A percentile compares a stretch with the other conserved stretches of the same genome.
Conservation (phyloP, 92 coral and sea anemone genomes). For the Palythoa caribaeorum region DNA sequence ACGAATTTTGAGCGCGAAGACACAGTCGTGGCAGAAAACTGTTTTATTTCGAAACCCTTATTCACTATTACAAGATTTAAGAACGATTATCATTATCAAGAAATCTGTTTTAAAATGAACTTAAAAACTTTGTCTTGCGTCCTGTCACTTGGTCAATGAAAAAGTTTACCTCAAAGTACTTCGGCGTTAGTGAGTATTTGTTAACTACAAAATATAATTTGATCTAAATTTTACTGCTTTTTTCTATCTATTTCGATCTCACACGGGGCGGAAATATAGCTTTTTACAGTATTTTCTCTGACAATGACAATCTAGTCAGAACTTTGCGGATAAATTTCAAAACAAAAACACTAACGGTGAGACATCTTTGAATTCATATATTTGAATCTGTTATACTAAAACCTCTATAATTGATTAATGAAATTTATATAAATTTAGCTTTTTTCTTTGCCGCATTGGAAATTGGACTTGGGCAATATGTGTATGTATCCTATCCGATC, state of each 20-base stretch:
- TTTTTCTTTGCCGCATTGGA: conserved; percentile 36
- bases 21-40: background rate
- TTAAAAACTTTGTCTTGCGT: background rate
- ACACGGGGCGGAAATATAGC: conserved; percentile 7
- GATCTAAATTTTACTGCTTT: conserved; percentile 20
- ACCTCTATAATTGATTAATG: conserved; percentile 45
- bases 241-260: conserved; percentile 14
- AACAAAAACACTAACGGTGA: background rate
- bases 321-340: background rate
- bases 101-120: background rate
- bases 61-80: background rate
- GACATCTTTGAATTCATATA: conserved; percentile 1
- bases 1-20: background rate
- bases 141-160: background rate
- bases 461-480: conserved; percentile 6
- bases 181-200: conserved; percentile 13
- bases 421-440: conserved; percentile 38
- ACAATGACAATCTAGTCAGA: background rate
- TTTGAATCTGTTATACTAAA: conserved; percentile 25
- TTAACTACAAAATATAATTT: conserved; percentile 34
- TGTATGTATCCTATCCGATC: conserved; percentile 29
- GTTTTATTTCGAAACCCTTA: background rate
- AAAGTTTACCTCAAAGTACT: background rate
- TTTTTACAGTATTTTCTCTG: background rate
- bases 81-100: background rate